phyloP scores from a whole-genome alignment of 2,113 vertebrate genomes.

The Indicator indicator region DNA sequence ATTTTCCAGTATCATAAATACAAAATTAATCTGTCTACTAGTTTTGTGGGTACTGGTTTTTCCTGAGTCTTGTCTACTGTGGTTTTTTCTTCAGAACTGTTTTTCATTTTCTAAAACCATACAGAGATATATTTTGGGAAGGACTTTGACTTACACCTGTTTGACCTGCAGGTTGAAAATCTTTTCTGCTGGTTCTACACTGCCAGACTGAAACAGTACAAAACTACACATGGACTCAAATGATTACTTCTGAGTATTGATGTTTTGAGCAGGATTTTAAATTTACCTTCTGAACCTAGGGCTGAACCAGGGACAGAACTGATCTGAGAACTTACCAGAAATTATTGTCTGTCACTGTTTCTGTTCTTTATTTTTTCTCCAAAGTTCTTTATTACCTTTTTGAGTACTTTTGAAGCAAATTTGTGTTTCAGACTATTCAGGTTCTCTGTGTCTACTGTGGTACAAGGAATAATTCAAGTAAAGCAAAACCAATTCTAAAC shows the following conservation, averaged over 20 bases:
- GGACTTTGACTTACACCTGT: background rate
- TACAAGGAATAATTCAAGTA: background rate
- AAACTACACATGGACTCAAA: background rate
- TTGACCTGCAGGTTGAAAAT: conserved; percentile 13
- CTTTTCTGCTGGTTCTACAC: background rate
- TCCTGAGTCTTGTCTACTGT: background rate
- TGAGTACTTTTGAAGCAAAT: background rate
- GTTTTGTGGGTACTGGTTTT: background rate
- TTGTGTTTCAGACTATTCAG: background rate
- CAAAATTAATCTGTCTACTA: background rate
- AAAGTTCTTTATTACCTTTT: background rate
- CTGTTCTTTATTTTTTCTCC: background rate
- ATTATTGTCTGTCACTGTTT: background rate
- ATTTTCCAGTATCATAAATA: background rate
- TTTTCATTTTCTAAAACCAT: background rate
- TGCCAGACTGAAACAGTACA: background rate
- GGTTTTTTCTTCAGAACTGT: background rate
- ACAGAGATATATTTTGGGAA: background rate
- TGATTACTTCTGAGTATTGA: conserved; percentile 9
- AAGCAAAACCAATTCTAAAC: background rate
- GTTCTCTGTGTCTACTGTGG: background rate
- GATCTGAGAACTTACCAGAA: conserved; percentile 4
- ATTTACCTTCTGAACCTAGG: background rate
- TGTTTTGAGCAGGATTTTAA: background rate
- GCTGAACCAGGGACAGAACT: background rate